phyloP scores from a whole-genome alignment of 1,140 invertebrate genomes.

The Aethina tumida region DNA sequence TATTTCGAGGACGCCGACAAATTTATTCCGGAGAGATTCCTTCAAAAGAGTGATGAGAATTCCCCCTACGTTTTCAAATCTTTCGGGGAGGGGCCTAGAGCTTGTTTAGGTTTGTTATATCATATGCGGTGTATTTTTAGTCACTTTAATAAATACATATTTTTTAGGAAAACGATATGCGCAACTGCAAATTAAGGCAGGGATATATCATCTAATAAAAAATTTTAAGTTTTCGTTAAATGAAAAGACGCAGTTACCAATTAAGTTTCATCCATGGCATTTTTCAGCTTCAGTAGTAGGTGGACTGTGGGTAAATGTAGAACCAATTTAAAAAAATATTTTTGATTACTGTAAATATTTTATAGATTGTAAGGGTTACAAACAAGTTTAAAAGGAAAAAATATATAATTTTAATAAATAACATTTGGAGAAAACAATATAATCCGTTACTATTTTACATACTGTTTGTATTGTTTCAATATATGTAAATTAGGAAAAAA shows the following conservation, averaged over 20 bases:
- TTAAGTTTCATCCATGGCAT: slow-evolving; percentile 15
- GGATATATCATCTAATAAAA: slow-evolving; percentile 36
- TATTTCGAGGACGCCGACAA: slow-evolving; percentile 45
- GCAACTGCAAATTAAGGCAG: slow-evolving; percentile 39
- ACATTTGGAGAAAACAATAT: no score
- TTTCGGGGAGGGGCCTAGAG: slow-evolving; percentile 54
- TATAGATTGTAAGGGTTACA: no score
- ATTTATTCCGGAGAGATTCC: slow-evolving; percentile 53
- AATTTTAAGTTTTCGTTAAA: slow-evolving; percentile 33
- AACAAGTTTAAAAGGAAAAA: no score
- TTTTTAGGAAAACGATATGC: slow-evolving; percentile 56
- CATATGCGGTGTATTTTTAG: slow-evolving; percentile 3
- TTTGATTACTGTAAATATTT: no score
- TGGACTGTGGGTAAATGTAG: slow-evolving; percentile 32
- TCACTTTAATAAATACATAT: slow-evolving; percentile 5
- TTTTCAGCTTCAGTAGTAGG: slow-evolving; percentile 25
- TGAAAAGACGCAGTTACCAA: slow-evolving; percentile 18
- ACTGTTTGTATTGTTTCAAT: no score
- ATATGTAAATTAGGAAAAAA: no score
- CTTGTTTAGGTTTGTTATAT: slow-evolving; percentile 43
- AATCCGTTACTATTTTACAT: no score
- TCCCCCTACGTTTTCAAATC: slow-evolving; percentile 42
- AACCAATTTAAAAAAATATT: no score
- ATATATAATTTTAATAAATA: no score
- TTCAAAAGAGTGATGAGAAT: slow-evolving; percentile 27